Evolutionary conservation across 1,140 invertebrate genomes (phyloP), one percentile per base, ranked within the genome.

Genomic region (Maconellicoccus hirsutus): DNA sequence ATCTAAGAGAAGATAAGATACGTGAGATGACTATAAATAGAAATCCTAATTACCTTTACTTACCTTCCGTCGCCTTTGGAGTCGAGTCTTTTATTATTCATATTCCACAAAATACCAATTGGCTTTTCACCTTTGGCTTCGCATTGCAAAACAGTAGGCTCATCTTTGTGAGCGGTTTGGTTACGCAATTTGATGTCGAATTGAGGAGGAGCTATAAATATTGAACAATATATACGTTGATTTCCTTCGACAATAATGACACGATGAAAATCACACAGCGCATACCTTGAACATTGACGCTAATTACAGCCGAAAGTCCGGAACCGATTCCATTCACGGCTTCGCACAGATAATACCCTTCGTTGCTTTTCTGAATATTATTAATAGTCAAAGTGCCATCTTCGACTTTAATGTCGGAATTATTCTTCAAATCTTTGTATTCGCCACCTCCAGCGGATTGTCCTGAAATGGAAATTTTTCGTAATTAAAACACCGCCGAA

Each of bases 111-210:
- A 63, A 98, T 94, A 75, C 92, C 92, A 78, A 98, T 92, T 25
- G 95, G 94, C 83, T 94, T 94, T 81, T 98, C 95, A 70, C 96
- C 94, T 77, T 92, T 91, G n/a, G 93, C 94, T 81, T 95, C 91
- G 78, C 95, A 97, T 78, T 96, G 91, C 70, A 98, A 78, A 23
- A 94, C 93, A 29, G 93, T 90, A 27, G 93, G 92, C 80, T 96
- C 92, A 21, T 91, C 92, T 72, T 90, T 86, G 72, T 91, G 86
- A 19, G 93, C 91, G 23, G 92, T 94, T 79, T 94, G 91, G 76
- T 95, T 93, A 69, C 89, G 84, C 75, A 92, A 84, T 82, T 95
- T 95, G 75, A 94, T 92, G 78, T 93, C 92, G 77, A 96, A 96
- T 79, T 94, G 91, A 21, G 93, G 93, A 72, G 94, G 94, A 75